Percentiles rank a stretch among this genome's conserved stretches.
Conservation (phyloP, 2,797 vertebrate genomes). For the Hozukius guyotensis region DNA sequence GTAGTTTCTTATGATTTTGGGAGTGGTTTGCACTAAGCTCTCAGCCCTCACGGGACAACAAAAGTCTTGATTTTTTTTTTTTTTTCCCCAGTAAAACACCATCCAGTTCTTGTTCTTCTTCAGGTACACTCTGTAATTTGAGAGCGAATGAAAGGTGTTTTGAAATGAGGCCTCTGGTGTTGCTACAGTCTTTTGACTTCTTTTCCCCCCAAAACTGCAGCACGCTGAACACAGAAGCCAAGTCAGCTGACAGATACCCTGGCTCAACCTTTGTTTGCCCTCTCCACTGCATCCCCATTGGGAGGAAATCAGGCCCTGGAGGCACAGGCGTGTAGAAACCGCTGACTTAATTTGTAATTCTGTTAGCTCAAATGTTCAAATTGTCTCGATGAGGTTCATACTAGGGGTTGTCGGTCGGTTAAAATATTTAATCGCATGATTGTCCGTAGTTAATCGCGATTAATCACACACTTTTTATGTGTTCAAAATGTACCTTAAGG, state of each 20-base stretch:
- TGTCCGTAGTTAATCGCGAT: too few species aligned
- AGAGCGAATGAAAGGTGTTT: slow-evolving; percentile 38
- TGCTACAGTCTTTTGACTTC: slow-evolving; percentile 28
- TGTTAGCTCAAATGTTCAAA: neutral
- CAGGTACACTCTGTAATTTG: slow-evolving; percentile 7
- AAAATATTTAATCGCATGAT: too few species aligned
- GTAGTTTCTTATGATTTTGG: slow-evolving; percentile 37
- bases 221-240: slow-evolving; percentile 33
- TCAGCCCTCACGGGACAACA: neutral
- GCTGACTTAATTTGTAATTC: slow-evolving; percentile 5
- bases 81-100: slow-evolving; percentile 3
- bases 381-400: neutral
- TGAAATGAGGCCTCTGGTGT: slow-evolving; percentile 23
- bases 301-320: slow-evolving; percentile 40
- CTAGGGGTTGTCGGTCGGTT: too few species aligned
- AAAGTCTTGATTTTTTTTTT: neutral
- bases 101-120: neutral
- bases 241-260: slow-evolving; percentile 58
- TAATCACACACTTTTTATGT: too few species aligned
- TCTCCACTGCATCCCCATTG: slow-evolving; percentile 34
- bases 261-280: slow-evolving; percentile 64
- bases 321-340: slow-evolving; percentile 37
- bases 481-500: too few species aligned
- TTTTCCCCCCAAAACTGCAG: slow-evolving; percentile 25
- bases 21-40: slow-evolving; percentile 4